Percentiles rank a stretch among this genome's conserved stretches.
Evolutionary conservation across 2,113 vertebrate species (phyloP).

Genomic region (Mus spicilegus): DNA sequence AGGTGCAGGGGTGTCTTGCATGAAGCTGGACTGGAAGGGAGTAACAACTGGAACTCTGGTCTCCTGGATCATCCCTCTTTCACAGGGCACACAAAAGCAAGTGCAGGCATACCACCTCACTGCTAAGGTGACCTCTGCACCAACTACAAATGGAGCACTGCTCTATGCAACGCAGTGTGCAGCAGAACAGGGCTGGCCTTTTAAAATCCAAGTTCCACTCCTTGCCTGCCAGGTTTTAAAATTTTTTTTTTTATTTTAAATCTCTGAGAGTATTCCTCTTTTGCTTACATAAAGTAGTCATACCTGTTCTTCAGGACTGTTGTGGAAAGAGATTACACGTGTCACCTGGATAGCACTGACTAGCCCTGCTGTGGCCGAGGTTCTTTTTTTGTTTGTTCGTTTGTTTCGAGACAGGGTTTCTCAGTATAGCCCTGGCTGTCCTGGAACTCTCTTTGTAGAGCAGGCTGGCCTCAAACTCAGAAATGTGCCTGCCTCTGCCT

Average conservation of each 20-base stretch:
- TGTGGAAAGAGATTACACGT: background rate
- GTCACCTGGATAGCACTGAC: background rate
- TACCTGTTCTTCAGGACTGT: background rate
- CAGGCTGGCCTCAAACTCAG: too few relatives aligned
- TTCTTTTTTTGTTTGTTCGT: background rate
- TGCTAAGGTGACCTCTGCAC: background rate
- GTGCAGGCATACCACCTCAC: background rate
- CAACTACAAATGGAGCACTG: too few relatives aligned
- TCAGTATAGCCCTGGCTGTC: too few relatives aligned
- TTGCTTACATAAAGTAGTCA: background rate
- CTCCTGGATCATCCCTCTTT: background rate
- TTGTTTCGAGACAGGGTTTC: too few relatives aligned
- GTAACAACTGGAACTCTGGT: background rate
- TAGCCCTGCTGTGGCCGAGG: background rate
- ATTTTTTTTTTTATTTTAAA: too few relatives aligned
- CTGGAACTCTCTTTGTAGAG: too few relatives aligned
- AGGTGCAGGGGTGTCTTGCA: background rate
- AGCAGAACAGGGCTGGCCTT: background rate
- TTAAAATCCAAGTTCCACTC: background rate
- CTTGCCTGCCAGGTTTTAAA: background rate
- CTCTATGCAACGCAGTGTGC: fast-evolving
- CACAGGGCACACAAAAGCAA: background rate
- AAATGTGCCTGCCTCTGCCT: too few relatives aligned
- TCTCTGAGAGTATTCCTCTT: background rate
- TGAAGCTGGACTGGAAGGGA: background rate